These are phyloP conservation scores for Gobiocypris rarus DNA, from an alignment of 2,113 vertebrate species.

Conservation along the genomic window DNA sequence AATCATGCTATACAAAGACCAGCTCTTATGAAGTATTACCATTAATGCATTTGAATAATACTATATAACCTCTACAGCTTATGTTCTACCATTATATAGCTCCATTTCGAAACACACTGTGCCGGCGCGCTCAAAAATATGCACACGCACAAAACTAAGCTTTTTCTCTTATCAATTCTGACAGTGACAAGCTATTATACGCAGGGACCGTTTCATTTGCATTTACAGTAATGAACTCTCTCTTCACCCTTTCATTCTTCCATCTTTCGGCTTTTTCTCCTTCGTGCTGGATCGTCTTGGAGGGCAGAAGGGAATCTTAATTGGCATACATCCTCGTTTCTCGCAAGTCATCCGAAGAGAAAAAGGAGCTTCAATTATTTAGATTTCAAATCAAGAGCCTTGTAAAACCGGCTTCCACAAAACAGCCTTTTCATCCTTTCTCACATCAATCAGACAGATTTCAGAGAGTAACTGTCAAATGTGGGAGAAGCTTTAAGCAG, in stretches of 20 bases:
- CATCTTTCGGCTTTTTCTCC: slow-evolving; percentile 56
- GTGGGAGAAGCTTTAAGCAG: slow-evolving; percentile 50
- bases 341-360: slow-evolving; percentile 65
- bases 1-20: slow-evolving; percentile 31
- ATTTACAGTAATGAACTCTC: slow-evolving; percentile 72
- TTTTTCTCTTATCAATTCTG: slow-evolving; percentile 61
- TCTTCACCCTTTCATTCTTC: slow-evolving; percentile 41
- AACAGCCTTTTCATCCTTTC: slow-evolving; percentile 62
- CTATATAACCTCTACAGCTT: not conserved
- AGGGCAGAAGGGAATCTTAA: slow-evolving; percentile 75
- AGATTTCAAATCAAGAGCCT: slow-evolving; percentile 68
- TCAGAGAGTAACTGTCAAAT: slow-evolving; percentile 63
- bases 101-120: slow-evolving; percentile 26
- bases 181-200: slow-evolving; percentile 67
- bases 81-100: slow-evolving; percentile 20
- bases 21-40: slow-evolving; percentile 4
- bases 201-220: slow-evolving; percentile 65
- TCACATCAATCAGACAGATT: slow-evolving; percentile 61
- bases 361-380: slow-evolving; percentile 72
- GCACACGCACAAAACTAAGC: slow-evolving; percentile 54
- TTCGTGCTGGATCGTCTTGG: slow-evolving; percentile 64
- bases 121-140: slow-evolving; percentile 40
- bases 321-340: slow-evolving; percentile 70
- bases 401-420: slow-evolving; percentile 62
- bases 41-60: slow-evolving; percentile 23